Percentiles rank a stretch among this genome's conserved stretches.
Evolutionary conservation across 2,797 vertebrate species (phyloP).

Genomic region (Nannoperca obscura): DNA sequence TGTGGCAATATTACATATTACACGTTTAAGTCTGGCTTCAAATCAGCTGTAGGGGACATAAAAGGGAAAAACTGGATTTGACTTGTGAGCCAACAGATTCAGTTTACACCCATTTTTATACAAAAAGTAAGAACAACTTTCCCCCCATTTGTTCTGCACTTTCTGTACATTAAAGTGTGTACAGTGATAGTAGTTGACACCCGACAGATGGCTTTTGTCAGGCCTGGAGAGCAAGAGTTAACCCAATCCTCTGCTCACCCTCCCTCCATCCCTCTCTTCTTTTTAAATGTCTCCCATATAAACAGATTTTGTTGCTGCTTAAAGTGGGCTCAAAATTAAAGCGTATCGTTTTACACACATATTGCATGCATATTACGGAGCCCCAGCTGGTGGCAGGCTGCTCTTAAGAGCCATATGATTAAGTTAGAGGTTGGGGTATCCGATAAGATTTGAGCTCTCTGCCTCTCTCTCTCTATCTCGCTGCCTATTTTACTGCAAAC

Average conservation of each 20-base stretch:
- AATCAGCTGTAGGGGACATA: not conserved
- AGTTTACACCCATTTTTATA: not conserved
- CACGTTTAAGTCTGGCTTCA: not conserved
- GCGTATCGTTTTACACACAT: constrained; percentile 99
- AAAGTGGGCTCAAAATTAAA: constrained; percentile 98
- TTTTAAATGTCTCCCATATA: constrained; percentile 88
- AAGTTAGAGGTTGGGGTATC: constrained; percentile 97
- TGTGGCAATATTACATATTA: no score
- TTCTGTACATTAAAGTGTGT: constrained; percentile 48
- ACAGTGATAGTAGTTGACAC: constrained; percentile 65
- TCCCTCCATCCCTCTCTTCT: constrained; percentile 70
- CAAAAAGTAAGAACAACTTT: constrained; percentile 6
- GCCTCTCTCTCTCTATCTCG: constrained; percentile 82
- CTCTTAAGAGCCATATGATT: constrained; percentile 99
- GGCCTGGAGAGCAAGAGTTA: constrained; percentile 85
- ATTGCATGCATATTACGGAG: constrained; percentile 98
- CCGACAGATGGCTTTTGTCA: constrained; percentile 85
- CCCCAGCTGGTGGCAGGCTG: constrained; percentile 96
- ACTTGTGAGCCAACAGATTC: not conserved
- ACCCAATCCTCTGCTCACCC: constrained; percentile 80
- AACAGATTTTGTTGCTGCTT: constrained; percentile 95
- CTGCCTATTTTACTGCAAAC: constrained; percentile 96
- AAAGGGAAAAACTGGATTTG: not conserved
- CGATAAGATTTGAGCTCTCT: constrained; percentile 92
- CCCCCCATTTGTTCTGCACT: constrained; percentile 11